Evolutionary conservation across 1,140 invertebrate genomes (phyloP), one percentile per base, ranked within the genome.

Genomic region (Gonioctena quinquepunctata): DNA sequence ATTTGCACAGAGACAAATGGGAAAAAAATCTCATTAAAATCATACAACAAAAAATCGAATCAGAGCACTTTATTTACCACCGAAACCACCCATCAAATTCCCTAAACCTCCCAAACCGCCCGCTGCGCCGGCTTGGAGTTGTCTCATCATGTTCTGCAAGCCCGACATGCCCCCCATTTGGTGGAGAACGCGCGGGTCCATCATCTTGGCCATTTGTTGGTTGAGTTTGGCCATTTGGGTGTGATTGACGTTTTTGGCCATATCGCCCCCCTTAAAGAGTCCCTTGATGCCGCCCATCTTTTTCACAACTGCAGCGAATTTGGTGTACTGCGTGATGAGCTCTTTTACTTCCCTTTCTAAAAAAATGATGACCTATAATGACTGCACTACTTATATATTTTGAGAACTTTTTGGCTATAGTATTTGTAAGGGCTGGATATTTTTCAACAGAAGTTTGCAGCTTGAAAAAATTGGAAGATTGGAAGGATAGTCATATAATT

Each of bases 201-300:
- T 99, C 96, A 99, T 99, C 83, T 97, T 98, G 3, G 98, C 97
- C 96, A 99, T 99, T 86, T 99, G 97, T 85, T 99, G 96, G 86
- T 99, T 99, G 0, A 99, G 86, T 86, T 99, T 98, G 0, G 94
- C 93, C 96, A 99, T 99, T 88, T 99, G 98, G 22, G 91, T 91
- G 70, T 94, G 96, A 85, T 99, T 99, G 0, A 99, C 96, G 86
- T 99, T 99, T 83, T 98, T 99, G 2, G 94, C 92, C 91, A 99
- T 98, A 82, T 99, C 97, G 49, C 97, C 97, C 54, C 96, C 94
- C 85, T 99, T 99, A 82, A 99, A 99, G 4, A 99, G 86, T 27
- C 97, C 97, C 82, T 99, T 99, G 61, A 99, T 99, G 60, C 97
- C 97, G 63, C 98, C 98, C 98, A 99, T 99, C 86, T 99, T 99